phyloP scores from a whole-genome alignment of 1,140 invertebrate genomes.

The Diabrotica virgifera region DNA sequence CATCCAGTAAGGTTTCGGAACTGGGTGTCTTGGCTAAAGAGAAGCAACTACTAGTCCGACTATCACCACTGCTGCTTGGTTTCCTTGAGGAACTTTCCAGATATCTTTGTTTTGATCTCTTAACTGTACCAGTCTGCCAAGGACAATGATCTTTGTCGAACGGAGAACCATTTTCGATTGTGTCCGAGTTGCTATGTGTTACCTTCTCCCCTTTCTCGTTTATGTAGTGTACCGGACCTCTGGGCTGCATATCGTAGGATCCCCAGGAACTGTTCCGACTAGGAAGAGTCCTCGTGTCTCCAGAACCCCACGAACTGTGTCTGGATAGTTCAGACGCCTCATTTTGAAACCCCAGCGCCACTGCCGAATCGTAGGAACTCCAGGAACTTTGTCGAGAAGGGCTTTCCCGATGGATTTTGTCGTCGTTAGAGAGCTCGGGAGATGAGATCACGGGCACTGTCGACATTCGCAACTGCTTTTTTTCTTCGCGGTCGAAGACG shows the following conservation, averaged over 20 bases:
- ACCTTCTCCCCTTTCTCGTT: constrained; percentile 42
- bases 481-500: constrained; percentile 71
- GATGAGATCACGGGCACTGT: constrained; percentile 44
- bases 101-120: constrained; percentile 69
- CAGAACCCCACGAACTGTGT: constrained; percentile 79
- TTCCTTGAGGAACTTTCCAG: constrained; percentile 52
- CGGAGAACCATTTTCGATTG: constrained; percentile 17
- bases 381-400: constrained; percentile 71
- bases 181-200: constrained; percentile 43
- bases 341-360: constrained; percentile 58
- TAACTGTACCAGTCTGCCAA: constrained; percentile 64
- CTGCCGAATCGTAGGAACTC: constrained; percentile 76
- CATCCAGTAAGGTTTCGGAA: constrained; percentile 24
- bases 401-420: constrained; percentile 45
- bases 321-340: constrained; percentile 62
- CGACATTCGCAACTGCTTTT: constrained; percentile 49
- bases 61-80: constrained; percentile 24
- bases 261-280: constrained; percentile 73
- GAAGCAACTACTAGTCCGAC: constrained; percentile 42
- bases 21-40: constrained; percentile 26
- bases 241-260: constrained; percentile 63
- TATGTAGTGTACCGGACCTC: constrained; percentile 42
- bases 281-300: constrained; percentile 62
- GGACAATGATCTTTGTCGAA: constrained; percentile 64
- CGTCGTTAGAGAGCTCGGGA: constrained; percentile 16